Evolutionary conservation across 2,888 invertebrate species (phyloP).

Genomic region (Drosophila setosimentum): DNA sequence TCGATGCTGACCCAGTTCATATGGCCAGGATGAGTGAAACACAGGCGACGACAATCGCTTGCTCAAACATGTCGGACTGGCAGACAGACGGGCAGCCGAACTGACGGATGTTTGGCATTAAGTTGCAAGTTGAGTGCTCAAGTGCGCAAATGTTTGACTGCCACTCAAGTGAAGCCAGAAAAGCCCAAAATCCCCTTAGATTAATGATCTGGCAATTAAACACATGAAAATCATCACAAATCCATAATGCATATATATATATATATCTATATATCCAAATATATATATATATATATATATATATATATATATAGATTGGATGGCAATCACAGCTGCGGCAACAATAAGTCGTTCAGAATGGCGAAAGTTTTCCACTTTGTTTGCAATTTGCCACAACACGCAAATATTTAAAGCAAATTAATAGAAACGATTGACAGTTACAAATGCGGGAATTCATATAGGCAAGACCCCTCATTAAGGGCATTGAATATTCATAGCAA

Average conservation of each 20-base stretch:
- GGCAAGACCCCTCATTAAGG: conserved; percentile 17
- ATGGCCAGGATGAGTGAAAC: conserved; percentile 5
- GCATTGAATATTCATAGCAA: conserved; percentile 23
- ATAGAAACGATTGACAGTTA: conserved; percentile 23
- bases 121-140: conserved; percentile 68
- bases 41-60: conserved; percentile 33
- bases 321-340: conserved; percentile 11
- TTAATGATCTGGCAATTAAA: conserved; percentile 72
- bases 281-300: neutral
- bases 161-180: conserved; percentile 61
- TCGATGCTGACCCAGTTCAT: conserved; percentile 79
- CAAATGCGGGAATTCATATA: conserved; percentile 27
- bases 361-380: conserved; percentile 45
- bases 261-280: conserved; percentile 1
- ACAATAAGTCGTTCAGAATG: neutral
- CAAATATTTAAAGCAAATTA: conserved; percentile 30
- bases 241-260: conserved; percentile 42
- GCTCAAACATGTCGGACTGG: conserved; percentile 28
- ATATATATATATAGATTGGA: neutral
- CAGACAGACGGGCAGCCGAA: neutral
- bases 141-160: conserved; percentile 73
- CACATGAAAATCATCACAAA: conserved; percentile 56
- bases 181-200: conserved; percentile 33
- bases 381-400: conserved; percentile 14
- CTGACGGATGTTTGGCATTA: conserved; percentile 70